Base-by-base conservation (phyloP, 2,797 vertebrate species). In the Arrhamphus sclerolepis region DNA sequence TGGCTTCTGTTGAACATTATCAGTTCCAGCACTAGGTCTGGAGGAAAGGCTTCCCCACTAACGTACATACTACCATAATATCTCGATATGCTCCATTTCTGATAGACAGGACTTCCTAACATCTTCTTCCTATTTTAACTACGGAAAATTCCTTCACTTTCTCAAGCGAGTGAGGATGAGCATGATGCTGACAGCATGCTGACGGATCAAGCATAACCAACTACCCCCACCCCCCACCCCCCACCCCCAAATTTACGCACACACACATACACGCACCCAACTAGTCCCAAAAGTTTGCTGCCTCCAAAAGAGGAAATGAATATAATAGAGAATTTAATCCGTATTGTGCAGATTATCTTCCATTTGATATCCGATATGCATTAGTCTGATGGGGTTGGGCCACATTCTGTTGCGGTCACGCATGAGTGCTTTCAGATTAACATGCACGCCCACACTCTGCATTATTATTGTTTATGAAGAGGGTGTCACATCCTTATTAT, bases 361-460 rank as follows among this genome's bases (percentile, higher is more conserved):
- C 72, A 83, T 86, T 87, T 86, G 77, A 83, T 78, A 83, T 79
- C 67, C 83, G 82, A 86, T 81, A 80, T 83, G 75, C 79, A 84
- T 90, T 86, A 85, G 82, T 74, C 56, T 75, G 72, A 89, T 81
- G 80, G 75, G 53, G 63, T 75, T 62, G 46, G 22, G 62, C 50
- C 38, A 63, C 24, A n/a, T 55, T 55, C 46, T 19, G 14, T 42
- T 10, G 20, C 46, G 44, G 71, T 47, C 74, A 67, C 66, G 55
- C 62, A 60, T 4, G 4, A 38, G 46, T 18, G 40, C 52, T 75
- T 18, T 10, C n/a, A 53, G 20, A 24, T 34, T 34, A 28, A 40
- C 22, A 18, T 24, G 16, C 16, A 9, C 7, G 0, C 14, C 1
- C 52, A 10, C 50, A 51, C 49, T 21, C 18, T 70, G 29, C 43